These are phyloP conservation scores for Alauda arvensis DNA, from an alignment of 2,797 vertebrate genomes.

Conservation along the genomic window DNA sequence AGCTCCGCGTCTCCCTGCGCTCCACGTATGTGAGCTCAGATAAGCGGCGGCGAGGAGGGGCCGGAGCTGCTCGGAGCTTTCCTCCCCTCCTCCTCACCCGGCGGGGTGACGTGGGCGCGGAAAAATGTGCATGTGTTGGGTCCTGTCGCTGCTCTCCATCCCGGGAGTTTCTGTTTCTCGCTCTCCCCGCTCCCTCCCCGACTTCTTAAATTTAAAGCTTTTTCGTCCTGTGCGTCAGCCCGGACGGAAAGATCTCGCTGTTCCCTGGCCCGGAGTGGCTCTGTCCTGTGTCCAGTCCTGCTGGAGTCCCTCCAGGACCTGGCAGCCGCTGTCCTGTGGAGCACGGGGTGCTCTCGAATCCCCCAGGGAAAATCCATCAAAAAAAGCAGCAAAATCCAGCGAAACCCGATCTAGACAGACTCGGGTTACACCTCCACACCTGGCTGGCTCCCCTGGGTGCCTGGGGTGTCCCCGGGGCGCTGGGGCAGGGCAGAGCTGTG, in stretches of 20 bases:
- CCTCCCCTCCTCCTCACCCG: neutral
- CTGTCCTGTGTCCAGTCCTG: neutral
- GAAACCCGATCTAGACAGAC: neutral
- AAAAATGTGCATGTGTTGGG: conserved; percentile 33
- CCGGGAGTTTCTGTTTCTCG: neutral
- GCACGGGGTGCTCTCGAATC: accelerated
- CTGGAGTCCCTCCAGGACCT: neutral
- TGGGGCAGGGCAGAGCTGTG: neutral
- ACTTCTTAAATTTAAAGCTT: neutral
- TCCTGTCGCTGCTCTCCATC: neutral
- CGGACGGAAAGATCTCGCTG: neutral
- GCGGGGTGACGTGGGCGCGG: neutral
- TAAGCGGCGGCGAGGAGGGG: neutral
- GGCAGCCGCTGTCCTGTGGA: accelerated
- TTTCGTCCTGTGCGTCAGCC: neutral
- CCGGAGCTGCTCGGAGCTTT: neutral
- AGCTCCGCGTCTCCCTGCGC: neutral
- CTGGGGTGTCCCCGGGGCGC: accelerated
- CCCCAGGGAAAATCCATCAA: neutral
- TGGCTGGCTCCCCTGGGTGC: neutral
- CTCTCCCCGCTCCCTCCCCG: neutral
- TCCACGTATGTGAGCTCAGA: neutral
- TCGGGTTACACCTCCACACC: neutral
- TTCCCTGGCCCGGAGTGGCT: neutral
- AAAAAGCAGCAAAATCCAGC: accelerated